Base-by-base conservation (phyloP, 2,888 invertebrate species). In the Drosophila hawaiiensis region DNA sequence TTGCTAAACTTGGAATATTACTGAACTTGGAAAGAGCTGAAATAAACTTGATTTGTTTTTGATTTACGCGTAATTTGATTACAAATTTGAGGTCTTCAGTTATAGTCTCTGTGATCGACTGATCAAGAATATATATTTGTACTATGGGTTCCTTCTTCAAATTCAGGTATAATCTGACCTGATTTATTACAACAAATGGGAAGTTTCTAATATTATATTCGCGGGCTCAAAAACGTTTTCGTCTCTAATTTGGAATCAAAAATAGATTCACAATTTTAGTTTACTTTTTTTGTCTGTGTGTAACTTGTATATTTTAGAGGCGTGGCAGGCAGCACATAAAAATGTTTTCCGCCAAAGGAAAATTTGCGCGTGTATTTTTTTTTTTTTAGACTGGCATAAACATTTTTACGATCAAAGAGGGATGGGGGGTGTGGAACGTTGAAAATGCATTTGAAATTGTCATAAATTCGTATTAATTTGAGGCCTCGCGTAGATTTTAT, bases 401-500 rank as follows among this genome's bases (percentile, higher is more conserved):
- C 39, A 75, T 58, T 77, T 80, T 83, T 81, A 81, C 83, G 76
- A 55, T 66, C 53, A 19, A 19, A 29, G 9, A 35, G 41, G 6
- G 47, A 41, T 12, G 4, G 29, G 19, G 12, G 29, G 43, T 4
- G 6, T 33, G 22, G 53, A 35, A 77, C 67, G 68, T 68, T 82
- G 70, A 73, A 83, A 82, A 82, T 82, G 81, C 81, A 82, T 82
- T 82, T 83, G 80, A 83, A 82, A 82, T 80, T 83, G 81, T 82
- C 81, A 82, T 82, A 82, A 82, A 82, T 82, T 84, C 82, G 82
- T 84, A 82, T 82, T 82, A 84, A 82, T 84, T 84, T 82, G 76
- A 81, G 73, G 68, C 68, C 61, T 56, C 61, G 76, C 80, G 65
- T 83, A 77, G 81, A 71, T 83, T 83, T 82, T 80, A 83, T 82